phyloP scores from a whole-genome alignment of 2,113 vertebrate genomes.

The Lathamus discolor region DNA sequence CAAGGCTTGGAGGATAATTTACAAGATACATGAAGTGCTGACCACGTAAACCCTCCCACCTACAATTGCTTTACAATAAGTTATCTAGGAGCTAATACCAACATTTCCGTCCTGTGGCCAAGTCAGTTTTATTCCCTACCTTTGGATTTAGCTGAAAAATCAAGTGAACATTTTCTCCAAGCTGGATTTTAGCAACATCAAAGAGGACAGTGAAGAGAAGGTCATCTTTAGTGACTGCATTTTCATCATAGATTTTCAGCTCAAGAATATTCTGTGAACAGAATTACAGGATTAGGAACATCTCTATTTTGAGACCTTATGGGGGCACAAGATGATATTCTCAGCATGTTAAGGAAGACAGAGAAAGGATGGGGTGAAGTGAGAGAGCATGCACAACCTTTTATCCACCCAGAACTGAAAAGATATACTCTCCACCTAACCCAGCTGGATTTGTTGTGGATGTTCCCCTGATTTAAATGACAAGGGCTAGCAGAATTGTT shows the following conservation, averaged over 20 bases:
- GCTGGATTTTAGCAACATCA: constrained; percentile 71
- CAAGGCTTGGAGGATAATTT: not conserved
- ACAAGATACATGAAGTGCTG: not conserved
- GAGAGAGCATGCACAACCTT: not conserved
- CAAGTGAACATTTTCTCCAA: constrained; percentile 41
- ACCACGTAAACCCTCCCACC: not conserved
- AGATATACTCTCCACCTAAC: not conserved
- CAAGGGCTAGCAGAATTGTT: not conserved
- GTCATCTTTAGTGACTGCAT: constrained; percentile 59
- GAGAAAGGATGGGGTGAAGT: not conserved
- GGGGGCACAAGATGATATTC: not conserved
- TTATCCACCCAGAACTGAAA: not conserved
- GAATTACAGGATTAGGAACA: not conserved
- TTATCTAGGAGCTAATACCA: not conserved
- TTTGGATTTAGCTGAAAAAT: constrained; percentile 37
- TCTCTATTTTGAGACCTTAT: not conserved
- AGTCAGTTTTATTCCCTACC: constrained; percentile 14
- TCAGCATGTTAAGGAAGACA: not conserved
- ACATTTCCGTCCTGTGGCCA: not conserved
- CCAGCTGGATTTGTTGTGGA: not conserved
- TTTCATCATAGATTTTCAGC: constrained; percentile 72
- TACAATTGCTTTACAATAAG: not conserved
- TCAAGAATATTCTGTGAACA: constrained; percentile 77
- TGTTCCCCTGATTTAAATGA: not conserved
- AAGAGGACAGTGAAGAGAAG: constrained; percentile 68